Evolutionary conservation across 2,888 invertebrate genomes (phyloP).

Genomic region (Drosophila planitibia): DNA sequence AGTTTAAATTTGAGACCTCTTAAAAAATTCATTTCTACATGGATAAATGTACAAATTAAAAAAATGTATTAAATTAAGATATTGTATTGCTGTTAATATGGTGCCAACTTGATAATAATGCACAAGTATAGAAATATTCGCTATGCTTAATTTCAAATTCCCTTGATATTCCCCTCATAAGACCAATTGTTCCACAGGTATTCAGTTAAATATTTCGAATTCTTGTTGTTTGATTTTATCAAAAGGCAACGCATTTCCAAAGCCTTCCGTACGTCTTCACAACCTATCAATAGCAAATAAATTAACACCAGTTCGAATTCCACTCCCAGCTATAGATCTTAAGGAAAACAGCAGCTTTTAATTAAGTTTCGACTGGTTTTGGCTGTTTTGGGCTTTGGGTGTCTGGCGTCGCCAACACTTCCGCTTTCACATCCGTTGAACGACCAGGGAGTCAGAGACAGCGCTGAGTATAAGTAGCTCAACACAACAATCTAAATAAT

Average conservation of each 20-base stretch:
- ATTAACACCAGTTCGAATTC: slow-evolving; percentile 3
- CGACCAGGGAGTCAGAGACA: slow-evolving; percentile 18
- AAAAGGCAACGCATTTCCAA: not conserved
- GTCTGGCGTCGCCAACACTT: slow-evolving; percentile 55
- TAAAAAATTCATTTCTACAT: no score
- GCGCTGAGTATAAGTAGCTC: slow-evolving; percentile 66
- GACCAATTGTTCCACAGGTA: not conserved
- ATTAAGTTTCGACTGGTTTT: slow-evolving; percentile 67
- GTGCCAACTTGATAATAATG: not conserved
- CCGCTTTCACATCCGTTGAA: slow-evolving; percentile 43
- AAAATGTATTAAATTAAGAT: no score
- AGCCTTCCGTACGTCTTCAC: not conserved
- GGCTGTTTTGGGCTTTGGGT: slow-evolving; percentile 37
- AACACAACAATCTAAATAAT: slow-evolving; percentile 83
- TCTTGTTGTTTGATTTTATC: not conserved
- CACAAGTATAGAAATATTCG: not conserved
- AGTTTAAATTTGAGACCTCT: not conserved
- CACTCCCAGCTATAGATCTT: not conserved
- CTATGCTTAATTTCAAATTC: not conserved
- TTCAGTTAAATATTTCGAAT: not conserved
- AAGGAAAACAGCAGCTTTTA: slow-evolving; percentile 65
- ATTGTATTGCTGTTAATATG: no score
- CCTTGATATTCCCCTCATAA: not conserved
- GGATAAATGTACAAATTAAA: no score
- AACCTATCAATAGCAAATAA: slow-evolving; percentile 6